Conservation (phyloP, 2,888 invertebrate species). For the Mesorhabditis spiculigera region DNA sequence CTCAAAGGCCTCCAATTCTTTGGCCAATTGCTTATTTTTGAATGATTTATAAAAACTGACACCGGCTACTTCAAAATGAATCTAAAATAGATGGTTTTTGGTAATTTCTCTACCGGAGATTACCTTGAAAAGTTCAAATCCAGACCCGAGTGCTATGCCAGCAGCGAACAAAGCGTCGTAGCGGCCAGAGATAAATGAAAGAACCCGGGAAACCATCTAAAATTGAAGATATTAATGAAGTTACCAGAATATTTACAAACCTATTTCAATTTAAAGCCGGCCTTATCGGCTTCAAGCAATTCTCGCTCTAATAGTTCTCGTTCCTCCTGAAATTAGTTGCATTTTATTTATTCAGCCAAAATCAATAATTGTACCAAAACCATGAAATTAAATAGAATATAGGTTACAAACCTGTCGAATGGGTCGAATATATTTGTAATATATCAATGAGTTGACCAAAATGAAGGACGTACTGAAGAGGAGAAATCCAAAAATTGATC, state of each 20-base stretch:
- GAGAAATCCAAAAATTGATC: conserved; percentile 46
- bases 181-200: conserved; percentile 15
- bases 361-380: not conserved
- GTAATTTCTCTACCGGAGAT: not conserved
- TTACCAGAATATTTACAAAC: not conserved
- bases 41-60: conserved; percentile 50
- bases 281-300: conserved; percentile 53
- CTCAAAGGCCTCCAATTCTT: conserved; percentile 48
- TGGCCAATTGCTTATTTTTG: conserved; percentile 47
- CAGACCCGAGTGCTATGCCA: conserved; percentile 45
- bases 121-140: conserved; percentile 52
- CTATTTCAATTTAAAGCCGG: conserved; percentile 44
- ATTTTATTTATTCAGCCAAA: too few relatives aligned
- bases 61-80: conserved; percentile 31
- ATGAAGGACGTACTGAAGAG: conserved; percentile 50
- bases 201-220: conserved; percentile 18
- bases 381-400: not conserved
- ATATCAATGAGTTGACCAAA: conserved; percentile 46
- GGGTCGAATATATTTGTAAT: conserved; percentile 51
- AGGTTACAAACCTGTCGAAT: conserved; percentile 25
- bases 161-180: conserved; percentile 29
- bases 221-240: not conserved
- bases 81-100: not conserved
- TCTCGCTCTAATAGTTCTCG: conserved; percentile 48
- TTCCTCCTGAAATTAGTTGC: conserved; percentile 27